A percentile compares a stretch with the other conserved stretches of the same genome.
These are phyloP conservation scores for Hypotaenidia philippensis DNA, from an alignment of 2,797 vertebrate genomes.

Conservation along the genomic window DNA sequence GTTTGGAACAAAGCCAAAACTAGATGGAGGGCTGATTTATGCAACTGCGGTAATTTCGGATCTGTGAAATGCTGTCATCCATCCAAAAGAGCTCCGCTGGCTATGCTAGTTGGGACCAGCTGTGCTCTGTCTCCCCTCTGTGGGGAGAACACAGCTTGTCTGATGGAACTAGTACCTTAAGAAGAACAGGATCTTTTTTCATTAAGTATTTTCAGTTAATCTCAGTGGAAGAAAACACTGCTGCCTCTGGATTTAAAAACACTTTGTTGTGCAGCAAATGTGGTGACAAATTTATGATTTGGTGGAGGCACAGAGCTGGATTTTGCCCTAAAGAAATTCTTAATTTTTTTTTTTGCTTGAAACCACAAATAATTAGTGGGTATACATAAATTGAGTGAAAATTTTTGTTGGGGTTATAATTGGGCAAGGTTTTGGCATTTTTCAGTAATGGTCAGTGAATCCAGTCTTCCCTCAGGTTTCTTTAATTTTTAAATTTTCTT, in stretches of 20 bases:
- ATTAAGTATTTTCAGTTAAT: background rate
- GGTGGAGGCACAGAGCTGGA: background rate
- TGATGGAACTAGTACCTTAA: background rate
- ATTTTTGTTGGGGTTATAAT: background rate
- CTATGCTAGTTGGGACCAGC: background rate
- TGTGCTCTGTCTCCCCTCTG: conserved; percentile 5
- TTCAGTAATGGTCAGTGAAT: background rate
- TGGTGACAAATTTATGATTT: background rate
- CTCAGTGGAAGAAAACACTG: rapidly evolving
- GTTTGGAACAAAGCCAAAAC: background rate
- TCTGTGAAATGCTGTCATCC: background rate
- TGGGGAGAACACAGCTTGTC: background rate
- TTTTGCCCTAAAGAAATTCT: background rate
- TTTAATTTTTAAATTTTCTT: background rate
- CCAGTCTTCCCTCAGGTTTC: background rate
- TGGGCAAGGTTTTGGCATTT: background rate
- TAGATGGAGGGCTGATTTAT: background rate
- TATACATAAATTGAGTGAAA: background rate
- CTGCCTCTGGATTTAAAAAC: background rate
- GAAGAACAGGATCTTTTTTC: background rate
- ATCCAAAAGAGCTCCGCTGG: background rate
- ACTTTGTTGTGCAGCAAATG: background rate
- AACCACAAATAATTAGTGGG: background rate
- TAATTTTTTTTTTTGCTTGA: background rate
- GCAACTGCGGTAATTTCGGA: background rate